phyloP scores from a whole-genome alignment of 1,140 invertebrate genomes.

The Pseudoatta argentina region DNA sequence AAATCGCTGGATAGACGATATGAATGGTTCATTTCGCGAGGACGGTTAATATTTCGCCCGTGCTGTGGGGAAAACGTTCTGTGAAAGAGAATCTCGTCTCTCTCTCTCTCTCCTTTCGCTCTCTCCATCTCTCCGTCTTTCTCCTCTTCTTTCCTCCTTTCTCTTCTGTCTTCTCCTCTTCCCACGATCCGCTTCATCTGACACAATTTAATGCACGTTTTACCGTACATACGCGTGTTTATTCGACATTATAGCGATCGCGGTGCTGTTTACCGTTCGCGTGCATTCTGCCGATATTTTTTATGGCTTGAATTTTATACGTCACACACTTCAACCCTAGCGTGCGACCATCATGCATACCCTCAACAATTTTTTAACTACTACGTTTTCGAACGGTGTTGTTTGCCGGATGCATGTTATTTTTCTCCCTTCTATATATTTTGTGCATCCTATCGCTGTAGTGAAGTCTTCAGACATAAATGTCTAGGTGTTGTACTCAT shows the following conservation, averaged over 20 bases:
- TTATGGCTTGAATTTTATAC: slow-evolving; percentile 63
- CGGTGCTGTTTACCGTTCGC: slow-evolving; percentile 61
- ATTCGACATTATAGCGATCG: slow-evolving; percentile 66
- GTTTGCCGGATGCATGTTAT: slow-evolving; percentile 20
- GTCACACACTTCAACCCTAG: slow-evolving; percentile 14
- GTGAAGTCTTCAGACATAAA: slow-evolving; percentile 10
- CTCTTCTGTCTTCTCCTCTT: not conserved
- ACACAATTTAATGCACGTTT: slow-evolving; percentile 61
- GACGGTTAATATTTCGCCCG: slow-evolving; percentile 69
- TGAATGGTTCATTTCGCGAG: slow-evolving; percentile 64
- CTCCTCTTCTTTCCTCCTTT: not conserved
- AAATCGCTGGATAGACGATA: slow-evolving; percentile 67
- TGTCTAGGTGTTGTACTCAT: not conserved
- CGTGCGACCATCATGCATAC: not conserved
- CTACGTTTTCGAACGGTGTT: slow-evolving; percentile 41
- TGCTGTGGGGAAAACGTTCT: slow-evolving; percentile 35
- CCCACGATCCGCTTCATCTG: slow-evolving; percentile 7
- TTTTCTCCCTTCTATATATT: not conserved
- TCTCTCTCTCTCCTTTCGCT: not conserved
- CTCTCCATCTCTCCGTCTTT: not conserved
- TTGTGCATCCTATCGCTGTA: not conserved
- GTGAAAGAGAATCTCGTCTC: slow-evolving; percentile 13
- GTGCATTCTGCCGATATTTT: slow-evolving; percentile 65
- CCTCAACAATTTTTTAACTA: slow-evolving; percentile 38
- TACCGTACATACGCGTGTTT: slow-evolving; percentile 33